Conservation (phyloP, 2,888 invertebrate genomes). For the Nycteola revayana region DNA sequence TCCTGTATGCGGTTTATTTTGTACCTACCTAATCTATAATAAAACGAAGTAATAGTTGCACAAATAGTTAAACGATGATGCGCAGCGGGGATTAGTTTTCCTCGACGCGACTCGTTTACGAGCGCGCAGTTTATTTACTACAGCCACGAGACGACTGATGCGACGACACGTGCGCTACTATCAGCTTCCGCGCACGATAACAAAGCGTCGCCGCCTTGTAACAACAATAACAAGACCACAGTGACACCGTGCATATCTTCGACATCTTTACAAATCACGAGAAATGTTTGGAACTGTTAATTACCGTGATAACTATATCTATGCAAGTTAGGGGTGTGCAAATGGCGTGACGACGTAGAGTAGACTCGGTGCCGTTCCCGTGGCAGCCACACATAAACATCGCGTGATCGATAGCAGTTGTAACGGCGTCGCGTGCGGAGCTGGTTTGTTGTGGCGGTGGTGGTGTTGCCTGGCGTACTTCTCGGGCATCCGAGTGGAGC, state of each 20-base stretch:
- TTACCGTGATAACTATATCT: constrained; percentile 24
- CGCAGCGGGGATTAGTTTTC: constrained; percentile 16
- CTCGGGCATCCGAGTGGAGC: constrained; percentile 46
- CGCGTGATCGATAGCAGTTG: constrained; percentile 68
- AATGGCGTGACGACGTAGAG: constrained; percentile 46
- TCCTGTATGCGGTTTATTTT: constrained; percentile 1
- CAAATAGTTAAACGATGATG: constrained; percentile 8
- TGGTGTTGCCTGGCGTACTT: constrained; percentile 41
- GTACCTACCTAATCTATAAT: constrained; percentile 15
- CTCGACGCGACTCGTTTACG: constrained; percentile 31
- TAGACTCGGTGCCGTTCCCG: constrained; percentile 62
- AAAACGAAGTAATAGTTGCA: constrained; percentile 6
- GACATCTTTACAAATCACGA: too few relatives aligned
- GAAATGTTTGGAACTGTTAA: neutral
- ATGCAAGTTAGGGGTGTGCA: constrained; percentile 39
- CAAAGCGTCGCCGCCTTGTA: too few relatives aligned
- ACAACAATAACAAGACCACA: constrained; percentile 29
- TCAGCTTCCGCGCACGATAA: constrained; percentile 46
- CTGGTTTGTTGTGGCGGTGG: constrained; percentile 30
- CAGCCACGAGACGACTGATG: constrained; percentile 34
- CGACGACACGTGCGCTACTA: constrained; percentile 48
- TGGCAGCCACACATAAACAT: constrained; percentile 75
- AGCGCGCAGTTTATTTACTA: constrained; percentile 51
- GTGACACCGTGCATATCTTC: neutral
- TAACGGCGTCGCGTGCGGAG: constrained; percentile 42